Conservation (phyloP, 1,140 invertebrate species). For the Pemphigus obesinymphae region DNA sequence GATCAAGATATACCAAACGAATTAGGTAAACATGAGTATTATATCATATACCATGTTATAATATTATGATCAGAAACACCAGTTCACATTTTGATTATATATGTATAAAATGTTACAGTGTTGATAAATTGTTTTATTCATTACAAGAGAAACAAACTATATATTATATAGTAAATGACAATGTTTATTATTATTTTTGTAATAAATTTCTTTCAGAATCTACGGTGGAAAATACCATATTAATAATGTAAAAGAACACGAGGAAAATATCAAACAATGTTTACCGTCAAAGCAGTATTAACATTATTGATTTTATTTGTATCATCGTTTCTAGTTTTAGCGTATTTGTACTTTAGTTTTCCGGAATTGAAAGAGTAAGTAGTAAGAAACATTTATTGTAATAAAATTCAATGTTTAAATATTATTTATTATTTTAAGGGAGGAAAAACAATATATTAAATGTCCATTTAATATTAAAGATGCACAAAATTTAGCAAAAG, state of each 20-base stretch:
- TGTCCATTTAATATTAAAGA: slow-evolving; percentile 91
- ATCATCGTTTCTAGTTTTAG: slow-evolving; percentile 58
- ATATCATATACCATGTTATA: too few relatives aligned
- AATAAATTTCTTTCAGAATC: not conserved
- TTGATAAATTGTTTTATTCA: not conserved
- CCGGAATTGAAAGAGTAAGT: slow-evolving; percentile 78
- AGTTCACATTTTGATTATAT: not conserved
- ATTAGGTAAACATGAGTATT: not conserved
- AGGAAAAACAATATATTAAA: slow-evolving; percentile 84
- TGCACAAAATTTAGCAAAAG: slow-evolving; percentile 87
- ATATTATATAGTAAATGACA: not conserved
- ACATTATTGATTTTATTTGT: slow-evolving; percentile 58
- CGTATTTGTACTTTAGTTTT: slow-evolving; percentile 69
- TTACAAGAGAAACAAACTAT: not conserved
- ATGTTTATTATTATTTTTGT: too few relatives aligned
- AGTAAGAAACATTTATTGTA: slow-evolving; percentile 36
- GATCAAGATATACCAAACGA: not conserved
- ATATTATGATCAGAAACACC: not conserved
- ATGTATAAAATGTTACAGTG: too few relatives aligned
- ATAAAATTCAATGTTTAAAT: not conserved
- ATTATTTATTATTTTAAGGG: slow-evolving; percentile 60
- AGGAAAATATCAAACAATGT: not conserved
- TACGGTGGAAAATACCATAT: not conserved
- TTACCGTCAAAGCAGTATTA: slow-evolving; percentile 47
- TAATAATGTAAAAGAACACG: not conserved